Percentiles rank a stretch among this genome's conserved stretches.
Conservation (phyloP, 2,113 vertebrate genomes). For the Euleptes europaea region DNA sequence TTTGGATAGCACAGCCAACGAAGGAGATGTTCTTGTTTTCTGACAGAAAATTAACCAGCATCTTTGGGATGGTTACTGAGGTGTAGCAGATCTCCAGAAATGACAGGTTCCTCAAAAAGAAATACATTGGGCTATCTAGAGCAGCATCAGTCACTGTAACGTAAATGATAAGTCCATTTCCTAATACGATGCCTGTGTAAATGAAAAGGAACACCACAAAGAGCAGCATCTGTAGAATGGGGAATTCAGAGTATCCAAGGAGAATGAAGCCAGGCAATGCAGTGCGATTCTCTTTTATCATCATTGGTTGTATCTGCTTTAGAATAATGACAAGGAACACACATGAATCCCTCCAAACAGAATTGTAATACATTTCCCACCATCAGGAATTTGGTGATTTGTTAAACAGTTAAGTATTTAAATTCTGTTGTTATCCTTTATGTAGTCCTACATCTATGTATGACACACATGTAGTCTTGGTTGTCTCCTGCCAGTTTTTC, state of each 20-base stretch:
- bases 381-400: too few species aligned
- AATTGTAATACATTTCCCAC: not conserved
- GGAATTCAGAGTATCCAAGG: conserved; percentile 40
- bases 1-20: conserved; percentile 45
- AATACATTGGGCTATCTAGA: conserved; percentile 60
- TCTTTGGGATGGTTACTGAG: conserved; percentile 56
- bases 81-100: conserved; percentile 30
- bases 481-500: too few species aligned
- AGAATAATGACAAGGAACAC: not conserved
- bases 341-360: not conserved
- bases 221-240: conserved; percentile 37
- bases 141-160: conserved; percentile 36
- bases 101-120: conserved; percentile 54
- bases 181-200: conserved; percentile 45
- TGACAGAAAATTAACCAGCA: conserved; percentile 42
- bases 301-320: not conserved
- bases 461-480: too few species aligned
- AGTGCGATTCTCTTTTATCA: not conserved
- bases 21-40: conserved; percentile 45
- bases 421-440: too few species aligned
- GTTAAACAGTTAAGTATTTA: too few species aligned
- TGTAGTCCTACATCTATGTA: too few species aligned
- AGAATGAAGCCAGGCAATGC: conserved; percentile 48
- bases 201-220: conserved; percentile 49
- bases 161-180: conserved; percentile 51